Percentiles rank a stretch among this genome's conserved stretches.
Conservation (phyloP, 1,140 invertebrate genomes). For the Nasonia giraulti region DNA sequence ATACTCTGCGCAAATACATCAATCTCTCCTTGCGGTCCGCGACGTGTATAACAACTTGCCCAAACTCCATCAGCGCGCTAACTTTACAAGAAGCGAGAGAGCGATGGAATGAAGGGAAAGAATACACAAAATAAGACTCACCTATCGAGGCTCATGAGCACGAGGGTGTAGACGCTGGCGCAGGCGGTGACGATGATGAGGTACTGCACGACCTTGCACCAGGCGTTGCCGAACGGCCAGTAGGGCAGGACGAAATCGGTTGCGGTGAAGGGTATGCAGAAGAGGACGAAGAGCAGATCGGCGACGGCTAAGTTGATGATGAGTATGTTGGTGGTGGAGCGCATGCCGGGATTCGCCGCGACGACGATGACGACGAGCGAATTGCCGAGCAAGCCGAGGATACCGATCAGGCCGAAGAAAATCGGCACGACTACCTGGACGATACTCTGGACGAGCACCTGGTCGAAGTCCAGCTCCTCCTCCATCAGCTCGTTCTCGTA, state of each 20-base stretch:
- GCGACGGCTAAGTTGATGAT: conserved; percentile 93
- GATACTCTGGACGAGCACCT: conserved; percentile 75
- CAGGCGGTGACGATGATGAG: conserved; percentile 92
- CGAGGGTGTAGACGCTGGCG: conserved; percentile 94
- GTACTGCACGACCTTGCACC: conserved; percentile 93
- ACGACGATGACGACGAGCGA: conserved; percentile 90
- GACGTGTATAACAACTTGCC: too few species aligned
- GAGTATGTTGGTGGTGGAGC: conserved; percentile 93
- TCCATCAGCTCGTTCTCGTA: conserved; percentile 41
- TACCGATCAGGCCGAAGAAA: conserved; percentile 90
- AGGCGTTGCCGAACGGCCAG: conserved; percentile 93
- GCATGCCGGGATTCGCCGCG: conserved; percentile 90
- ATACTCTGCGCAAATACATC: too few species aligned
- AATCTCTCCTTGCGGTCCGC: too few species aligned
- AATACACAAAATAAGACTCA: conserved; percentile 53
- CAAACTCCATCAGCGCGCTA: too few species aligned
- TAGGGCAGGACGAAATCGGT: conserved; percentile 89
- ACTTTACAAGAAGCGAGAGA: too few species aligned
- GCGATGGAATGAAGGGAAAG: too few species aligned
- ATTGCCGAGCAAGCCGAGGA: conserved; percentile 92
- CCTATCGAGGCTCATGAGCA: conserved; percentile 96
- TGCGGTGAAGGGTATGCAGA: conserved; percentile 96
- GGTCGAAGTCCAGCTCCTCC: conserved; percentile 62
- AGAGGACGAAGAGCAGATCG: conserved; percentile 94
- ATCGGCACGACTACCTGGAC: conserved; percentile 87